These are phyloP conservation scores for Ostrea edulis DNA, from an alignment of 1,140 invertebrate species.

Conservation along the genomic window DNA sequence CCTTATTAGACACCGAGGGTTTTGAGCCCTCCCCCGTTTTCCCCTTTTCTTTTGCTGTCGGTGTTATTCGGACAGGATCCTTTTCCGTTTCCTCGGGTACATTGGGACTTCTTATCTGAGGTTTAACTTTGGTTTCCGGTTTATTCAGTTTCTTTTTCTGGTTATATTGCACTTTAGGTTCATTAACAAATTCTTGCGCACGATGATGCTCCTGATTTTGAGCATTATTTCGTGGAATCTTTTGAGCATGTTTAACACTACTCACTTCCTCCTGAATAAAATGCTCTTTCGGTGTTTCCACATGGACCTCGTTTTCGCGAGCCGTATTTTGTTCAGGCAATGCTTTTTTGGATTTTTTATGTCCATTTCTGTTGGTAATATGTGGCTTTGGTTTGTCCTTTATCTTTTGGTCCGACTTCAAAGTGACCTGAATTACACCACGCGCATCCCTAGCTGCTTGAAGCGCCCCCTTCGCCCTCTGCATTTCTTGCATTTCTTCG, in stretches of 20 bases:
- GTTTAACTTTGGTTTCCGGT: not conserved
- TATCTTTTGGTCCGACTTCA: not conserved
- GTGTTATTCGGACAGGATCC: not conserved
- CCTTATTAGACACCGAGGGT: not conserved
- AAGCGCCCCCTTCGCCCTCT: not conserved
- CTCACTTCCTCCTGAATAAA: not conserved
- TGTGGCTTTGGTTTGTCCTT: not conserved
- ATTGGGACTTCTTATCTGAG: not conserved
- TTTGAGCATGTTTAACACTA: not conserved
- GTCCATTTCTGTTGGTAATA: not conserved
- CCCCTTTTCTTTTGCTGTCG: slow-evolving; percentile 15
- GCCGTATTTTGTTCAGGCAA: not conserved
- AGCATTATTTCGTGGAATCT: not conserved
- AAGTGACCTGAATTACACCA: not conserved
- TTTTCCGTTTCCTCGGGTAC: not conserved
- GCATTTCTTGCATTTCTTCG: not conserved
- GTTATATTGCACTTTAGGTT: slow-evolving; percentile 19
- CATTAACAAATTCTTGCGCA: not conserved
- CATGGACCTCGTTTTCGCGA: not conserved
- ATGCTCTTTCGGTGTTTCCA: not conserved
- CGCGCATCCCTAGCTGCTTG: not conserved
- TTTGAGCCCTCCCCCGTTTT: not conserved
- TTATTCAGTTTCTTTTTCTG: slow-evolving; percentile 4
- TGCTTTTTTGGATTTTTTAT: not conserved
- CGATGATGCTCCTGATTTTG: not conserved